Evolutionary conservation across 1,140 invertebrate genomes (phyloP).

Genomic region (Drosophila ogumai): DNA sequence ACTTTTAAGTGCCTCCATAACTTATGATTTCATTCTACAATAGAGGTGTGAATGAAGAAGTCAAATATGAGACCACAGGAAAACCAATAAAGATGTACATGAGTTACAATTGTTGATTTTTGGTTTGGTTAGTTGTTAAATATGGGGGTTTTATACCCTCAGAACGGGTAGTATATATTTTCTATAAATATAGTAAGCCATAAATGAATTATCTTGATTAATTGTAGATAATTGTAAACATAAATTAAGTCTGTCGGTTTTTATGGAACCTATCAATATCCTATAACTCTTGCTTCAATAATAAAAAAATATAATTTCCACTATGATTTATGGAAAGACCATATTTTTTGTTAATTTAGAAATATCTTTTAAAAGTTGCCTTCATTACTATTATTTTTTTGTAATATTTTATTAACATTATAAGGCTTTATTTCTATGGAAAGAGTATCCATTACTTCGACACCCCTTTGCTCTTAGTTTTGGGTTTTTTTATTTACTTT

Average conservation of each 20-base stretch:
- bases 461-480: background rate
- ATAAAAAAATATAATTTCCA: too few relatives aligned
- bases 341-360: too few relatives aligned
- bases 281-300: too few relatives aligned
- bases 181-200: background rate
- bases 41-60: slow-evolving; percentile 42
- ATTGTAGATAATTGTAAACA: background rate
- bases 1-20: slow-evolving; percentile 45
- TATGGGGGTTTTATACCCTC: slow-evolving; percentile 1
- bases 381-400: background rate
- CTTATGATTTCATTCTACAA: slow-evolving; percentile 10
- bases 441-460: background rate
- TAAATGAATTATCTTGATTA: background rate
- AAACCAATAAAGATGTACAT: slow-evolving; percentile 45
- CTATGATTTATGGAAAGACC: too few relatives aligned
- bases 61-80: slow-evolving; percentile 14
- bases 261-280: background rate
- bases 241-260: too few relatives aligned
- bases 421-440: background rate
- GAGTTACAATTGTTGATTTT: slow-evolving; percentile 34
- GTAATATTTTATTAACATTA: background rate
- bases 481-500: background rate
- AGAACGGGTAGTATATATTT: background rate
- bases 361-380: background rate
- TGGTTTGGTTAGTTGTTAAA: background rate